Percentiles rank a stretch among this genome's conserved stretches.
Conservation (phyloP, 2,888 invertebrate species). For the Eupithecia tripunctaria region DNA sequence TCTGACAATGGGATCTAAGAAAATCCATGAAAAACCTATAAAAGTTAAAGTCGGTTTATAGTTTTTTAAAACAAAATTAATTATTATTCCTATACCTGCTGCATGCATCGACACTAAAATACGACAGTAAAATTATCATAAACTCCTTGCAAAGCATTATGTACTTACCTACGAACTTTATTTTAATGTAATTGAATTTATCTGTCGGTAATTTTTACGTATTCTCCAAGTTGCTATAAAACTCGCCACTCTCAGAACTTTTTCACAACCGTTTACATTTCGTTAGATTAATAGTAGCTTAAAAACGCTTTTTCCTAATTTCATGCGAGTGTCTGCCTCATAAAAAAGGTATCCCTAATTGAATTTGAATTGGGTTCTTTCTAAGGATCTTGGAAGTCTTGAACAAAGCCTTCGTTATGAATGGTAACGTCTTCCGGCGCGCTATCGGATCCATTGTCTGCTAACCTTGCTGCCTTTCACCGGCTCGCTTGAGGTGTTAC, state of each 20-base stretch:
- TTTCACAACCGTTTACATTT: background rate
- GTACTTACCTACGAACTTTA: too few relatives aligned
- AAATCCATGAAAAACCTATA: too few relatives aligned
- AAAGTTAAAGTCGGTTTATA: too few relatives aligned
- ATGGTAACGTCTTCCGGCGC: slow-evolving; percentile 71
- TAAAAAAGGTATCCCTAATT: slow-evolving; percentile 14
- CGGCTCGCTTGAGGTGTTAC: slow-evolving; percentile 71
- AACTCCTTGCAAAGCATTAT: too few relatives aligned
- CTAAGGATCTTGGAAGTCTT: slow-evolving; percentile 54
- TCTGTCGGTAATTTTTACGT: background rate
- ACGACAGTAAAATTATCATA: too few relatives aligned
- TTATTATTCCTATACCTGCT: too few relatives aligned
- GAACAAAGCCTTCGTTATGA: slow-evolving; percentile 72
- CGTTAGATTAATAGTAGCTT: background rate
- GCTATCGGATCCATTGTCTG: slow-evolving; percentile 60
- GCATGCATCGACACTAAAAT: too few relatives aligned
- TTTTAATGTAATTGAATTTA: too few relatives aligned
- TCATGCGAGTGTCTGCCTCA: background rate
- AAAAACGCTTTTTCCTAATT: background rate
- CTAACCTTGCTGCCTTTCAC: slow-evolving; percentile 78
- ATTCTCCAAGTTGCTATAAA: background rate
- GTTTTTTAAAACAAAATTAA: too few relatives aligned
- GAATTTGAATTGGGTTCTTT: slow-evolving; percentile 43
- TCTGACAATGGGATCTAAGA: too few relatives aligned
- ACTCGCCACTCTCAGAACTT: background rate